Conservation (phyloP, 1,140 invertebrate species). For the Andrena cerasifolii region DNA sequence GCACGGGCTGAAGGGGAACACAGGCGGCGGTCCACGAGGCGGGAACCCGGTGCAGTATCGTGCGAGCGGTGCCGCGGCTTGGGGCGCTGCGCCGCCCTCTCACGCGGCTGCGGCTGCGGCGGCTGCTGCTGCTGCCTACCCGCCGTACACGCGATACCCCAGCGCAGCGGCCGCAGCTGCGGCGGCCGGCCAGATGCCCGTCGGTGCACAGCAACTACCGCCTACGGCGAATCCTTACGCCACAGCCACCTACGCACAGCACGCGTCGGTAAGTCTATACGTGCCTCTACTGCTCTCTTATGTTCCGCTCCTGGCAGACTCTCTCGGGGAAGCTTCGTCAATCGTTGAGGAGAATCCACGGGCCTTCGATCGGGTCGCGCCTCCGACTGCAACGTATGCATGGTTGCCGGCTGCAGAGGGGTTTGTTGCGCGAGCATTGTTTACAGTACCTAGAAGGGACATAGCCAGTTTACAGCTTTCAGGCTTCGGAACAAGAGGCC, state of each 20-base stretch:
- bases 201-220: slow-evolving; percentile 78
- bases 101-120: slow-evolving; percentile 76
- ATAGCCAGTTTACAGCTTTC: too few relatives aligned
- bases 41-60: slow-evolving; percentile 79
- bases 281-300: too few relatives aligned
- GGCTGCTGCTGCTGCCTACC: slow-evolving; percentile 74
- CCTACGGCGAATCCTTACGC: slow-evolving; percentile 79
- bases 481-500: too few relatives aligned
- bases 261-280: slow-evolving; percentile 75
- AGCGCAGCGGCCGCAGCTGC: slow-evolving; percentile 73
- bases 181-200: slow-evolving; percentile 75
- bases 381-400: too few relatives aligned
- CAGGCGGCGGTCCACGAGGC: slow-evolving; percentile 76
- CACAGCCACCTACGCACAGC: slow-evolving; percentile 79
- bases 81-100: slow-evolving; percentile 74
- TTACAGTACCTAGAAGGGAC: too few relatives aligned
- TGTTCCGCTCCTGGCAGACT: slow-evolving; percentile 26
- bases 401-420: too few relatives aligned
- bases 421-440: too few relatives aligned
- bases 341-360: too few relatives aligned
- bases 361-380: too few relatives aligned
- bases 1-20: slow-evolving; percentile 73
- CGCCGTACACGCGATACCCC: slow-evolving; percentile 78
- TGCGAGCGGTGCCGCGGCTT: slow-evolving; percentile 73
- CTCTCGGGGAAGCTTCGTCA: background rate